Evolutionary conservation across 2,113 vertebrate genomes (phyloP).

Genomic region (Pavo muticus): DNA sequence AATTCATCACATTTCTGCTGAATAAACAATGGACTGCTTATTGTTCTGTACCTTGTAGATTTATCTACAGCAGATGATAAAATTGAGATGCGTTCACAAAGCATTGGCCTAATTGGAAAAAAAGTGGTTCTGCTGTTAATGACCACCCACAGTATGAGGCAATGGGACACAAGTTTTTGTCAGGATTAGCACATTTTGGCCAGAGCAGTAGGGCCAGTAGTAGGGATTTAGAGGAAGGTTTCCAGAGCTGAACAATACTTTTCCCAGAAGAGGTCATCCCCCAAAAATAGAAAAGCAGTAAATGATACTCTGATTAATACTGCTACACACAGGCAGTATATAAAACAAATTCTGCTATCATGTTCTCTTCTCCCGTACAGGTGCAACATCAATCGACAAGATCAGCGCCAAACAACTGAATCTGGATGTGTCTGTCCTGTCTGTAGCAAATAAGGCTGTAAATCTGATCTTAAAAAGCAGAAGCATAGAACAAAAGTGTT

Average conservation of each 20-base stretch:
- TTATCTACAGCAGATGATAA: conserved; percentile 1
- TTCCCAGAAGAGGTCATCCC: rapidly evolving
- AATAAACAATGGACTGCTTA: neutral
- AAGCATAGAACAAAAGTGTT: neutral
- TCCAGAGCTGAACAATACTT: neutral
- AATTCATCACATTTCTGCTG: neutral
- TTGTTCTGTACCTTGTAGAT: neutral
- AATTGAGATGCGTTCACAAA: neutral
- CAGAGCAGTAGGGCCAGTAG: neutral
- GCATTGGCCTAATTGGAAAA: neutral
- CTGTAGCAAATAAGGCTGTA: neutral
- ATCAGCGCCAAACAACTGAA: neutral
- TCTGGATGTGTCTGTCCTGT: neutral
- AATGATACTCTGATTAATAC: neutral
- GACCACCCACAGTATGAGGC: neutral
- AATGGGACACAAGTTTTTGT: neutral
- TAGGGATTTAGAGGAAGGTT: neutral
- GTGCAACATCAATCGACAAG: neutral
- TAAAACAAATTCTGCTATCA: neutral
- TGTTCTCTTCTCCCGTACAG: rapidly evolving
- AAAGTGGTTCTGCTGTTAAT: neutral
- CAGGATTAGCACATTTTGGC: neutral
- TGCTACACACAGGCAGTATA: neutral
- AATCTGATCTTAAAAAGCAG: neutral
- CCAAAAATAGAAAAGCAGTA: neutral